phyloP scores from a whole-genome alignment of 2,888 invertebrate genomes.

The Acronicta psi region DNA sequence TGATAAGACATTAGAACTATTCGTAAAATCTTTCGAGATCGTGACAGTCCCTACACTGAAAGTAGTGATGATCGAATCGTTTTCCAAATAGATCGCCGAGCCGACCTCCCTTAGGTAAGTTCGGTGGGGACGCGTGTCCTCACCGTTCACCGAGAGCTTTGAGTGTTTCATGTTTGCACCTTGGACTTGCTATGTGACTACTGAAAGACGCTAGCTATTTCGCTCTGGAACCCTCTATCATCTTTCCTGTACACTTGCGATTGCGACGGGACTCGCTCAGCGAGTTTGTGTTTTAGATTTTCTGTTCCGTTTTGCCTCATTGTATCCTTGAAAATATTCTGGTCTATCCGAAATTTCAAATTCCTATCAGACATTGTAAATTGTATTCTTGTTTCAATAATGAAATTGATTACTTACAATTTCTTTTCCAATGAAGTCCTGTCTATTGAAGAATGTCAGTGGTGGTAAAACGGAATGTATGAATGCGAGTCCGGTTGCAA shows the following conservation, averaged over 20 bases:
- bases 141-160: conserved; percentile 88
- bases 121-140: conserved; percentile 78
- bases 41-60: conserved; percentile 24
- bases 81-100: conserved; percentile 52
- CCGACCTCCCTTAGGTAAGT: conserved; percentile 79
- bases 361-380: conserved; percentile 25
- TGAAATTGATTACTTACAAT: conserved; percentile 16
- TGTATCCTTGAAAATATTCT: conserved; percentile 39
- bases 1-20: conserved; percentile 21
- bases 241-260: conserved; percentile 88
- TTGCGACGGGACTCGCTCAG: conserved; percentile 85
- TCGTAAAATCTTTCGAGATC: conserved; percentile 6
- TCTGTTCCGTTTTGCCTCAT: conserved; percentile 69
- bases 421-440: conserved; percentile 36
- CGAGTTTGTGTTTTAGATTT: conserved; percentile 63
- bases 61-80: conserved; percentile 35
- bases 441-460: conserved; percentile 36
- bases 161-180: conserved; percentile 90
- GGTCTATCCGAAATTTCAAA: conserved; percentile 26
- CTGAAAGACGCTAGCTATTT: conserved; percentile 87
- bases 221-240: conserved; percentile 88
- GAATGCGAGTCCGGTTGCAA: conserved; percentile 88
- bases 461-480: conserved; percentile 69
- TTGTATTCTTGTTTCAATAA: conserved; percentile 20
- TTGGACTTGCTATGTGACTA: conserved; percentile 90